These are phyloP conservation scores for Conus ventricosus DNA, from an alignment of 1,140 invertebrate species.

Conservation along the genomic window DNA sequence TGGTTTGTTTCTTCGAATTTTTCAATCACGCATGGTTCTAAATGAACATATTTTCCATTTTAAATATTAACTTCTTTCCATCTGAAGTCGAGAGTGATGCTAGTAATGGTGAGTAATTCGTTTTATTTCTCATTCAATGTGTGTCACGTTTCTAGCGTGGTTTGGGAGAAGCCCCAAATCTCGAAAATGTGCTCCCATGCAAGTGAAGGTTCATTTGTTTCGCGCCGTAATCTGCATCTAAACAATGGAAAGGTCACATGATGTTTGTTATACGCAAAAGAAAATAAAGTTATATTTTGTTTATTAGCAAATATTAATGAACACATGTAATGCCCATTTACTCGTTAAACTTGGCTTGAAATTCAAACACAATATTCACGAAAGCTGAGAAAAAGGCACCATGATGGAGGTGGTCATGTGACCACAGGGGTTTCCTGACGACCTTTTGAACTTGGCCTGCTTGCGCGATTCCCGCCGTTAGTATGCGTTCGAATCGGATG, in stretches of 20 bases:
- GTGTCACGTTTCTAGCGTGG: constrained; percentile 40
- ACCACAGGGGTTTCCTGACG: constrained; percentile 61
- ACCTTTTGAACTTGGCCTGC: constrained; percentile 68
- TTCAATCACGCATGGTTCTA: constrained; percentile 60
- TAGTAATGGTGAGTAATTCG: constrained; percentile 67
- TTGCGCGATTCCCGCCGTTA: constrained; percentile 61
- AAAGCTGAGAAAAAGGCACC: constrained; percentile 64
- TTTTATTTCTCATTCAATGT: constrained; percentile 45
- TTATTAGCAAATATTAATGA: background rate
- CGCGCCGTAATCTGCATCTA: constrained; percentile 52
- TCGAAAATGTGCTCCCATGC: constrained; percentile 55
- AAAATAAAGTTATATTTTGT: constrained; percentile 22
- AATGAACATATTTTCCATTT: constrained; percentile 61
- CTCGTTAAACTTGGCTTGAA: constrained; percentile 60
- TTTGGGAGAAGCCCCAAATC: constrained; percentile 19
- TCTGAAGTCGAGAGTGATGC: constrained; percentile 65
- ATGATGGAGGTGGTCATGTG: constrained; percentile 71
- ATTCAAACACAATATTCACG: constrained; percentile 68
- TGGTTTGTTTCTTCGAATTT: constrained; percentile 67
- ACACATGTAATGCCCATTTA: constrained; percentile 34
- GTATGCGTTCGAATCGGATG: constrained; percentile 5
- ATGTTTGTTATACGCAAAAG: constrained; percentile 17
- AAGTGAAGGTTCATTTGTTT: constrained; percentile 41
- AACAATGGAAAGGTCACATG: constrained; percentile 41
- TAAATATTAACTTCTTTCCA: constrained; percentile 72